A percentile compares a stretch with the other conserved stretches of the same genome.
Conservation (phyloP, 64 coral and sea anemone species). For the Montipora sp. region DNA sequence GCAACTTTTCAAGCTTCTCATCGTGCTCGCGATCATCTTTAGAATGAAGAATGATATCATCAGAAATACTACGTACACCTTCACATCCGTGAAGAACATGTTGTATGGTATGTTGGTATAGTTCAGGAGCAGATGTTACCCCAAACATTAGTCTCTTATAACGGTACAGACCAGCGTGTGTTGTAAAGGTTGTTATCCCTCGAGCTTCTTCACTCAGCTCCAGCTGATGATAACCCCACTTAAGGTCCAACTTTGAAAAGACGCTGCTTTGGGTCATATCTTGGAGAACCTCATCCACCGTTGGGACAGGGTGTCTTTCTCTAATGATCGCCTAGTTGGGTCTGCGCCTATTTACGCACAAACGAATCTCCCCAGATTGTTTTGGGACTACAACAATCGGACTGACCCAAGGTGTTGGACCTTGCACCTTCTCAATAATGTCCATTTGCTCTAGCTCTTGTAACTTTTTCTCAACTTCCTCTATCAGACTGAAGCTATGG, state of each 20-base stretch:
- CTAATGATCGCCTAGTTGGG: conserved; percentile 44
- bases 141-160: conserved; percentile 65
- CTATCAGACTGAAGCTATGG: conserved; percentile 24
- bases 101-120: conserved; percentile 56
- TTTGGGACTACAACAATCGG: no score
- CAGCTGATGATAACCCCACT: no score
- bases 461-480: conserved; percentile 25
- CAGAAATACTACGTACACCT: conserved; percentile 38
- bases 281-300: conserved; percentile 51
- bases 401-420: conserved; percentile 5
- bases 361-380: conserved; percentile 8
- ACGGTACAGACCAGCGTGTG: conserved; percentile 34
- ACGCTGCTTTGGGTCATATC: no score
- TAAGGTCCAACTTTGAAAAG: no score
- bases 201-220: no score
- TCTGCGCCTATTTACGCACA: conserved; percentile 55
- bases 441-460: conserved; percentile 47
- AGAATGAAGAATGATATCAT: conserved; percentile 56
- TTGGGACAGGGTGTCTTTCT: conserved; percentile 50
- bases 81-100: conserved; percentile 4
- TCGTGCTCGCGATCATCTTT: conserved; percentile 24
- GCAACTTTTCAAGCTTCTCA: not conserved
- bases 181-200: not conserved
- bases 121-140: conserved; percentile 36
- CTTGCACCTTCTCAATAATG: conserved; percentile 34